phyloP scores from a whole-genome alignment of 2,797 vertebrate genomes.

The Scarus forsteni region DNA sequence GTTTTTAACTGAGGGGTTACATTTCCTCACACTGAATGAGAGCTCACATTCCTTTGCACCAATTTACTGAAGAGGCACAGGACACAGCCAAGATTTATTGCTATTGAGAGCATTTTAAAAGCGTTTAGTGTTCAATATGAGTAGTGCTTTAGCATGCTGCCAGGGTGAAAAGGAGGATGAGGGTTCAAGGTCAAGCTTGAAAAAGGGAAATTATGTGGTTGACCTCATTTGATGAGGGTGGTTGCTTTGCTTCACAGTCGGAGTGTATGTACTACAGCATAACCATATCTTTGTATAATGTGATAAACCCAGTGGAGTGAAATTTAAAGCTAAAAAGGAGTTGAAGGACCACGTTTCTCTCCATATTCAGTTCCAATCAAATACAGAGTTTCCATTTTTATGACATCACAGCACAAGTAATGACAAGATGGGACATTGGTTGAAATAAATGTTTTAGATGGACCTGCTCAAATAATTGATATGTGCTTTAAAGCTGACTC shows the following conservation, averaged over 20 bases:
- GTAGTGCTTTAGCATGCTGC: slow-evolving; percentile 10
- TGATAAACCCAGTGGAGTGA: background rate
- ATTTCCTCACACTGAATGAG: slow-evolving; percentile 41
- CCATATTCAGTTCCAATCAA: slow-evolving; percentile 12
- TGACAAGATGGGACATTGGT: slow-evolving; percentile 22
- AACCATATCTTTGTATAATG: background rate
- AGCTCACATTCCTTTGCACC: slow-evolving; percentile 58
- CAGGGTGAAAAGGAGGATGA: background rate
- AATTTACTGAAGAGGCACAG: slow-evolving; percentile 56
- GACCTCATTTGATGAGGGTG: slow-evolving; percentile 26
- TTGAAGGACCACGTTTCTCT: slow-evolving; percentile 4
- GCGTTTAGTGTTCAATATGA: slow-evolving; percentile 19
- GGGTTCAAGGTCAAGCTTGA: background rate
- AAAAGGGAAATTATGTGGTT: slow-evolving; percentile 25
- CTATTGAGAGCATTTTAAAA: slow-evolving; percentile 29
- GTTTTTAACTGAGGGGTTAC: slow-evolving; percentile 17
- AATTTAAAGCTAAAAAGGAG: background rate
- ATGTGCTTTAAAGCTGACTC: slow-evolving; percentile 57
- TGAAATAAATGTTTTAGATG: slow-evolving; percentile 34
- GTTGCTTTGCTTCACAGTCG: background rate
- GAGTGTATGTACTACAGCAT: background rate
- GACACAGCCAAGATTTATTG: slow-evolving; percentile 51
- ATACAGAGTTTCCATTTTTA: slow-evolving; percentile 21
- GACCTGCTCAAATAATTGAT: slow-evolving; percentile 61
- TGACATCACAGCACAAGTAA: slow-evolving; percentile 7